Evolutionary conservation across 2,113 vertebrate species (phyloP), one percentile per base, ranked within the genome.

Genomic region (Microcebus griseorufus): DNA sequence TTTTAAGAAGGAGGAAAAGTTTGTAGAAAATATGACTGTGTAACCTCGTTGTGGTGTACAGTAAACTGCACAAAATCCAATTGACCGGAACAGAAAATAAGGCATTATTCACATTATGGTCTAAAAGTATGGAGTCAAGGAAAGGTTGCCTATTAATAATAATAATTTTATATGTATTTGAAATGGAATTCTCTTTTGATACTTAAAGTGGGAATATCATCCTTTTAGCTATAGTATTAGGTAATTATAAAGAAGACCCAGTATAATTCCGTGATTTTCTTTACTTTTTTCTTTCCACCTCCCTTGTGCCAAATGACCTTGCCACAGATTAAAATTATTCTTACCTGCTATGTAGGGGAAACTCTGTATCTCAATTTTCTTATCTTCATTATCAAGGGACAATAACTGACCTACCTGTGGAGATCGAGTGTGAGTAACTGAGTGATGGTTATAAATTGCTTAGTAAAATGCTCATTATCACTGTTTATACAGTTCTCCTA

Each of bases 361-460:
- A 75, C 45, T 42, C 70, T 42, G 29, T 78, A 62, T 93, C 95
- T 97, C 87, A 70, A 10, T 97, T 98, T 93, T 89, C 92, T 94
- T 85, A 91, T 95, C 93, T 97, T 97, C 93, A 90, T 97, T 92
- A 96, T 90, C 93, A 78, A 82, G 98, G 95, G 92, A 92, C 70
- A 48, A 84, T 65, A 81, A 58, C 83, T 92, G 95, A 93, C 96
- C 93, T 92, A 88, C 88, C 95, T 45, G 78, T 93, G 76, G 89
- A 94, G 88, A 96, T 20, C 27, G 34, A 72, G 69, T 62, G 76
- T 89, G 75, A 73, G 88, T 95, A 96, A 94, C 95, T 60, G 90
- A 97, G 55, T 85, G 96, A 96, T 85, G 90, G 89, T 90, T 96
- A 96, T 92, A 97, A 96, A 98, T 97, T 93, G 81, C 97, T 95